These are phyloP conservation scores for Manis crassicaudata DNA, from an alignment of 2,797 vertebrate species.

Conservation along the genomic window DNA sequence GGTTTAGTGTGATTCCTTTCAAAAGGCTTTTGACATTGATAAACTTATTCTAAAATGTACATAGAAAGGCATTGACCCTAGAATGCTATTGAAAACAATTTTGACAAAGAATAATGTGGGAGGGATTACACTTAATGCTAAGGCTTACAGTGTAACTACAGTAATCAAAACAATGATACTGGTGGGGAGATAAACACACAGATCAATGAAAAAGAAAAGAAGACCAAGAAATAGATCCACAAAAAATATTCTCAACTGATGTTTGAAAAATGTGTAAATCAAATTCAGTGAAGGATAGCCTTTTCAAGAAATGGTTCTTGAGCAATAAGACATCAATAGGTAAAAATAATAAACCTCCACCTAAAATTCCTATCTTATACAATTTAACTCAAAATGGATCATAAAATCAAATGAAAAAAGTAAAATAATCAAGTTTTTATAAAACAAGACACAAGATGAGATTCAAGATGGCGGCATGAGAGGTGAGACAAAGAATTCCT, in stretches of 20 bases:
- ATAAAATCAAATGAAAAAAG: not conserved
- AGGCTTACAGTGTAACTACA: not conserved
- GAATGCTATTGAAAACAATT: not conserved
- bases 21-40: not conserved
- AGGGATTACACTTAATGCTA: not conserved
- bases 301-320: constrained; percentile 22
- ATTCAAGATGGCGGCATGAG: too few relatives aligned
- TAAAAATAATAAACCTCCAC: not conserved
- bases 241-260: not conserved
- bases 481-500: too few relatives aligned
- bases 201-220: not conserved
- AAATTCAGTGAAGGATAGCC: not conserved
- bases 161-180: not conserved
- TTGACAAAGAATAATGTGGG: not conserved
- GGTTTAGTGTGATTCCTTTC: not conserved
- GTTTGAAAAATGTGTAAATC: constrained; percentile 7
- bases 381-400: constrained; percentile 7
- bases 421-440: not conserved
- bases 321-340: not conserved
- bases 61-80: not conserved
- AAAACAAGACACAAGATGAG: not conserved
- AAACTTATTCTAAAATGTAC: not conserved
- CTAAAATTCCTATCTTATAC: not conserved
- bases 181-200: constrained; percentile 16
- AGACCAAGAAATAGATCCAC: not conserved